Base-by-base conservation (phyloP, 2,113 vertebrate species). In the Perca schrenkii region DNA sequence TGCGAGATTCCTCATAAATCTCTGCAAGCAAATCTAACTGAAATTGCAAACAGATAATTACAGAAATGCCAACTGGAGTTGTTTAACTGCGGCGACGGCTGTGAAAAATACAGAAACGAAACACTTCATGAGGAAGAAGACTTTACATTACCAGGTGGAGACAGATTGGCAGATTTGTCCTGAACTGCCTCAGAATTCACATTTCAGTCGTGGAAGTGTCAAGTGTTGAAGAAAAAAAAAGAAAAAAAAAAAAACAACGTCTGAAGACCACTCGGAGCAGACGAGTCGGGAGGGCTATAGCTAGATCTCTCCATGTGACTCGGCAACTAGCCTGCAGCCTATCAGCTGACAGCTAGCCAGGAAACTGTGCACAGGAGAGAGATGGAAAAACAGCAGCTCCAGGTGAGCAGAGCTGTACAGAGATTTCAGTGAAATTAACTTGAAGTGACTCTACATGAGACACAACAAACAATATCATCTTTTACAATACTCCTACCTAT, bases 341-440 rank as follows among this genome's bases (percentile, higher is more conserved):
- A 88, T 91, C 91, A 91, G 88, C 85, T 86, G 83, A 84, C 77
- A 66, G 84, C 68, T 12, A 64, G 72, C 71, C 83, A 86, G 85
- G 82, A 90, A 75, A 60, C 58, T 21, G 65, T 11, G 50, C 6
- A 46, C 4, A n/a, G 50, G 40, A 58, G 31, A 43, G n/a, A 64
- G 72, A 13, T 31, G 67, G 54, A 36, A 82, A 82, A 74, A n/a
- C 68, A 60, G 77, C 77, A 71, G 63, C 34, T 57, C 14, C 58
- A 78, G 77, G 77, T 85, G 74, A 88, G 52, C 46, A 3, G 49
- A 65, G 63, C 74, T 50, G 36, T 34, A 34, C 6, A 34, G 34
- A 34, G 34, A 34, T 6, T 34, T 34, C 6, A 34, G 34, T 34
- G 34, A 34, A 34, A 34, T 6, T 34, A 34, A 34, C 34, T 34